These are phyloP conservation scores for Acrocera orbiculus DNA, from an alignment of 2,888 invertebrate species.

Conservation along the genomic window DNA sequence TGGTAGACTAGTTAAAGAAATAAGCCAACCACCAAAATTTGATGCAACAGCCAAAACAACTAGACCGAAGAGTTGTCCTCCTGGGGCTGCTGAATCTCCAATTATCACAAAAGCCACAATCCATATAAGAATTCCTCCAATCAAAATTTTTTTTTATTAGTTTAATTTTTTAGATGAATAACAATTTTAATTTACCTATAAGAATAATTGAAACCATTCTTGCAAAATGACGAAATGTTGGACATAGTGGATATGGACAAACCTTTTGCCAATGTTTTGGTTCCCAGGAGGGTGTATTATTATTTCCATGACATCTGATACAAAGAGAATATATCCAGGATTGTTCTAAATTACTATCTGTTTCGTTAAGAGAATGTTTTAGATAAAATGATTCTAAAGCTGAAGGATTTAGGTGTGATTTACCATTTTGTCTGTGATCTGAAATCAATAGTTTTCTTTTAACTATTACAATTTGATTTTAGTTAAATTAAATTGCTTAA, in stretches of 20 bases:
- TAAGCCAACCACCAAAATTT: slow-evolving; percentile 66
- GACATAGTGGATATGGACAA: slow-evolving; percentile 73
- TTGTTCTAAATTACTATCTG: slow-evolving; percentile 23
- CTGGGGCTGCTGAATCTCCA: slow-evolving; percentile 61
- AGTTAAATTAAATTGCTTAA: too few species aligned
- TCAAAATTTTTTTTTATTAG: neutral
- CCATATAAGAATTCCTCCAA: slow-evolving; percentile 50
- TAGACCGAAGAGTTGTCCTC: slow-evolving; percentile 65
- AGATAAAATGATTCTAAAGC: slow-evolving; percentile 24
- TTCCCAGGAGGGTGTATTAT: slow-evolving; percentile 62
- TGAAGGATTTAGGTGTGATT: slow-evolving; percentile 9
- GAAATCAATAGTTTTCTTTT: slow-evolving; percentile 6
- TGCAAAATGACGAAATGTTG: slow-evolving; percentile 68
- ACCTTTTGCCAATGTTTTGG: slow-evolving; percentile 62
- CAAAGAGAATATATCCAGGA: slow-evolving; percentile 76
- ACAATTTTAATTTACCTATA: slow-evolving; percentile 40
- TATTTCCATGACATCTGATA: slow-evolving; percentile 58
- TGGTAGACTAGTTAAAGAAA: slow-evolving; percentile 63
- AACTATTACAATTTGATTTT: too few species aligned
- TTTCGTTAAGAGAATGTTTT: slow-evolving; percentile 16
- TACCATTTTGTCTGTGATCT: slow-evolving; percentile 21
- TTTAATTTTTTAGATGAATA: too few species aligned
- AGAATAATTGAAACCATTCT: slow-evolving; percentile 52
- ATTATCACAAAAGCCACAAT: slow-evolving; percentile 57
- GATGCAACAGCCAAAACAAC: slow-evolving; percentile 58